These are phyloP conservation scores for Silurus meridionalis DNA, from an alignment of 2,113 vertebrate species.

Conservation along the genomic window DNA sequence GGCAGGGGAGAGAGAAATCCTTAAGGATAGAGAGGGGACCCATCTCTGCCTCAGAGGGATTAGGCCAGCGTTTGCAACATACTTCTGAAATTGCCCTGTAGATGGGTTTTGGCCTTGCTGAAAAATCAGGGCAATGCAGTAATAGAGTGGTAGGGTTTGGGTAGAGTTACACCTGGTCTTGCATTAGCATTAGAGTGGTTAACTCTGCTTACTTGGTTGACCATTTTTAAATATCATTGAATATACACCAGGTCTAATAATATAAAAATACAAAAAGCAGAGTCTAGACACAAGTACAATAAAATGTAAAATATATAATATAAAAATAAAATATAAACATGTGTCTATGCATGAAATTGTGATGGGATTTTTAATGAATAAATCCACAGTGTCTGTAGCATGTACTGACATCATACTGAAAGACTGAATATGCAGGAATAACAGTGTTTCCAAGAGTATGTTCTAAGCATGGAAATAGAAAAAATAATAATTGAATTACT, in stretches of 20 bases:
- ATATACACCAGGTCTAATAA: slow-evolving; percentile 9
- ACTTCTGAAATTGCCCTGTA: slow-evolving; percentile 59
- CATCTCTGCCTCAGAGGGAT: slow-evolving; percentile 57
- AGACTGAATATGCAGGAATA: background rate
- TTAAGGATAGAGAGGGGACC: slow-evolving; percentile 59
- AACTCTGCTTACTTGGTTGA: slow-evolving; percentile 22
- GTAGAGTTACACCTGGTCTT: slow-evolving; percentile 42
- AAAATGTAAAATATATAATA: background rate
- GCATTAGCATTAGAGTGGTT: slow-evolving; percentile 11
- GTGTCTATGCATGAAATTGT: background rate
- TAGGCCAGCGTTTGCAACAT: slow-evolving; percentile 58
- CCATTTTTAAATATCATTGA: background rate
- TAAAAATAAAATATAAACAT: no score
- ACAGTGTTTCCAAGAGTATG: background rate
- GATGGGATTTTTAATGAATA: background rate
- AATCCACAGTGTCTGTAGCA: background rate
- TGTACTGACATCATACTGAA: background rate
- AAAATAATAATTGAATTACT: background rate
- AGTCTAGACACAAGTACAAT: background rate
- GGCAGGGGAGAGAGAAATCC: slow-evolving; percentile 61
- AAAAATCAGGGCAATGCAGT: slow-evolving; percentile 41
- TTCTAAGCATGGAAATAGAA: background rate
- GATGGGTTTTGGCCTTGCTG: slow-evolving; percentile 52
- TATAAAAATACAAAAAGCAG: background rate
- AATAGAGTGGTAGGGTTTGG: slow-evolving; percentile 40